Evolutionary conservation across 2,113 vertebrate genomes (phyloP).

Genomic region (Leucopsar rothschildi): DNA sequence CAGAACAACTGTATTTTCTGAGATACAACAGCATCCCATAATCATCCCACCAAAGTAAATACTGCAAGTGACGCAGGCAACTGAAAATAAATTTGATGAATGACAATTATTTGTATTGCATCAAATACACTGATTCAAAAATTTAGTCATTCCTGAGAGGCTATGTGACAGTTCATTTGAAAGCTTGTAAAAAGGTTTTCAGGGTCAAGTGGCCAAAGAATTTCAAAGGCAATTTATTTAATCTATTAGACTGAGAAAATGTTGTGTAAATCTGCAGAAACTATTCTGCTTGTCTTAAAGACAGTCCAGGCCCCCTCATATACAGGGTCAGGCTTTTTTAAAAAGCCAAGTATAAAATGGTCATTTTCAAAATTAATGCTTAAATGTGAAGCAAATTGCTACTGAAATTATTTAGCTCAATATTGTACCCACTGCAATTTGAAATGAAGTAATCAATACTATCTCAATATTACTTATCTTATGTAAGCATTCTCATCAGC

Average conservation of each 20-base stretch:
- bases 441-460: not conserved
- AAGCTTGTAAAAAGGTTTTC: not conserved
- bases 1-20: not conserved
- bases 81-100: not conserved
- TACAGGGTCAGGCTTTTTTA: not conserved
- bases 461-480: not conserved
- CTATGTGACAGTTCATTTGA: not conserved
- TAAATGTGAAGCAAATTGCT: not conserved
- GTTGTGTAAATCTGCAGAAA: not conserved
- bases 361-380: not conserved
- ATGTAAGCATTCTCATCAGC: not conserved
- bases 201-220: not conserved
- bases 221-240: slow-evolving; percentile 1
- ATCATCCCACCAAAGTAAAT: not conserved
- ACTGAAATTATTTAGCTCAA: not conserved
- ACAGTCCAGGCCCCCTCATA: not conserved
- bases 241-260: not conserved
- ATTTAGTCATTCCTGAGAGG: not conserved
- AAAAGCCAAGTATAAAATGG: not conserved
- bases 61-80: not conserved
- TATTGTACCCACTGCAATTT: not conserved
- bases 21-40: not conserved
- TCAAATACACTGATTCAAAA: not conserved
- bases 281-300: not conserved
- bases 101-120: not conserved